Evolutionary conservation across 1,140 invertebrate species (phyloP).

Genomic region (Thaumatotibia leucotreta): DNA sequence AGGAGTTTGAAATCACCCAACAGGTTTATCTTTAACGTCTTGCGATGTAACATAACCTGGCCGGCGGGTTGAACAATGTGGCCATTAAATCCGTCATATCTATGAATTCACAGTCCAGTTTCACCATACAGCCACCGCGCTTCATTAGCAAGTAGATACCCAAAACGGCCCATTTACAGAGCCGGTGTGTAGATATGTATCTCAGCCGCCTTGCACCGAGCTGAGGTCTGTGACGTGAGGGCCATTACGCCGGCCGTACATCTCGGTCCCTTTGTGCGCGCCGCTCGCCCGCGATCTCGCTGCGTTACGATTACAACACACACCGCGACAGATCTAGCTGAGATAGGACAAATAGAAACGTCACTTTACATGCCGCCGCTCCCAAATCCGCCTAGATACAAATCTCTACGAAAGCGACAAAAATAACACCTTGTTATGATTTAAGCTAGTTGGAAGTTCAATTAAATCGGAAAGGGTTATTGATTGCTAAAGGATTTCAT

Average conservation of each 20-base stretch:
- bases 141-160: constrained; percentile 73
- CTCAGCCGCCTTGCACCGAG: constrained; percentile 52
- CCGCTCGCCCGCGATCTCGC: constrained; percentile 42
- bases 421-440: constrained; percentile 31
- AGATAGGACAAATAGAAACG: constrained; percentile 70
- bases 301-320: constrained; percentile 61
- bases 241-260: constrained; percentile 60
- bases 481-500: constrained; percentile 24
- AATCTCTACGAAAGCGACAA: constrained; percentile 38
- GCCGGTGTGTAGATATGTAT: constrained; percentile 67
- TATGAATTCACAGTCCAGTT: constrained; percentile 57
- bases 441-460: background rate
- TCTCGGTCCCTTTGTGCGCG: constrained; percentile 65
- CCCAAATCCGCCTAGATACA: constrained; percentile 42
- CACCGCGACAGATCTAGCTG: constrained; percentile 60
- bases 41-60: constrained; percentile 42
- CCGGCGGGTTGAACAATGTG: constrained; percentile 43
- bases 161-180: constrained; percentile 67
- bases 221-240: constrained; percentile 47
- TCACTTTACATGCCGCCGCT: constrained; percentile 63
- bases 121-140: constrained; percentile 41
- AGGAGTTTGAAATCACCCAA: constrained; percentile 17
- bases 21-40: constrained; percentile 1
- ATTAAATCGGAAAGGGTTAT: background rate
- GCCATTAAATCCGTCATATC: constrained; percentile 52